Percentiles rank a stretch among this genome's conserved stretches.
Evolutionary conservation across 2,888 invertebrate species (phyloP).

Genomic region (Coenonympha arcania): DNA sequence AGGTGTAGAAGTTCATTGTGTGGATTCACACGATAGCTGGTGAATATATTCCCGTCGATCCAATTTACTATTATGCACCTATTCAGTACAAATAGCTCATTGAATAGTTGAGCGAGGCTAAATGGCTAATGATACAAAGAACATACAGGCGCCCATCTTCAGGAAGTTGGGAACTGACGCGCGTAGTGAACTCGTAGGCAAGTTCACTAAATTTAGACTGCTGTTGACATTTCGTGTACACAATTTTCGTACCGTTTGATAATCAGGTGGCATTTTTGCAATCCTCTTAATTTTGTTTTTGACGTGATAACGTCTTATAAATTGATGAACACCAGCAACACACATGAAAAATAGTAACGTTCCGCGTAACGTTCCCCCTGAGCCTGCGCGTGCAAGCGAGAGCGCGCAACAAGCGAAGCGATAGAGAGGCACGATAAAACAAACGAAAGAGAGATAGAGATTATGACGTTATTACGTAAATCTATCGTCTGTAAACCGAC

Average conservation of each 20-base stretch:
- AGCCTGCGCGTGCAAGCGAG: too few species aligned
- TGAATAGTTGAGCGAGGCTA: constrained; percentile 53
- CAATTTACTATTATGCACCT: constrained; percentile 24
- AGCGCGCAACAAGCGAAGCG: too few species aligned
- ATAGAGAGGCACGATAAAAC: too few species aligned
- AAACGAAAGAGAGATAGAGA: too few species aligned
- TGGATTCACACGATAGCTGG: constrained; percentile 42
- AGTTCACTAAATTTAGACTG: constrained; percentile 59
- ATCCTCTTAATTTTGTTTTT: too few species aligned
- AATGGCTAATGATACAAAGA: constrained; percentile 41
- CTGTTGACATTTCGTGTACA: constrained; percentile 31
- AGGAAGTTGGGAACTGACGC: constrained; percentile 47
- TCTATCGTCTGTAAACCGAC: too few species aligned
- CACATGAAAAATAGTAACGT: too few species aligned
- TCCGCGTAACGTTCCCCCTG: too few species aligned
- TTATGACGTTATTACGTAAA: too few species aligned
- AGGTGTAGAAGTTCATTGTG: constrained; percentile 39
- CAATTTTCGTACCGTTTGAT: not conserved
- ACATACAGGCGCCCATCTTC: constrained; percentile 56
- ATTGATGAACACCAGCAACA: too few species aligned
- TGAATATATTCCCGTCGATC: constrained; percentile 23
- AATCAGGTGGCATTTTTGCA: too few species aligned
- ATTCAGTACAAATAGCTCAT: constrained; percentile 44
- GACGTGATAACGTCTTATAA: too few species aligned
- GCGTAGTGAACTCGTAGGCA: constrained; percentile 45